Evolutionary conservation across 1,140 invertebrate genomes (phyloP).

Genomic region (Calephelis virginiensis): DNA sequence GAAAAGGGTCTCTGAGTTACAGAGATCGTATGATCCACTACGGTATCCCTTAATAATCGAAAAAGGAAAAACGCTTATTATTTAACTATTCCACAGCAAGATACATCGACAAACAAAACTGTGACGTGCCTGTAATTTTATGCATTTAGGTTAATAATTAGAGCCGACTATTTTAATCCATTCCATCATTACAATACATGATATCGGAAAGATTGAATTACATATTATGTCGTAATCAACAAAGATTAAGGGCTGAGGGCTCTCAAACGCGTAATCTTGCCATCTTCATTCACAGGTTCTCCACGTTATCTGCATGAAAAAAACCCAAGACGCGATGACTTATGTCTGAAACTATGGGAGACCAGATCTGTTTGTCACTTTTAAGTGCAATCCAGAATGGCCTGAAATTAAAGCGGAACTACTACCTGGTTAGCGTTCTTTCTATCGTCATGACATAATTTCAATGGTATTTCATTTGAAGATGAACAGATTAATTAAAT

Average conservation of each 20-base stretch:
- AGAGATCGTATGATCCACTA: slow-evolving; percentile 53
- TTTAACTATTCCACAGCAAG: too few species aligned
- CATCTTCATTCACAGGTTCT: slow-evolving; percentile 24
- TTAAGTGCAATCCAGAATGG: slow-evolving; percentile 23
- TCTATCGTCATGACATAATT: slow-evolving; percentile 51
- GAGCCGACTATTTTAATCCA: too few species aligned
- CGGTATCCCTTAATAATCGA: slow-evolving; percentile 58
- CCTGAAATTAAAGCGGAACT: slow-evolving; percentile 19
- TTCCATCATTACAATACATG: too few species aligned
- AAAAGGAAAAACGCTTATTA: slow-evolving; percentile 36
- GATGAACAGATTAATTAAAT: slow-evolving; percentile 67
- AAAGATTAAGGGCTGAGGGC: too few species aligned
- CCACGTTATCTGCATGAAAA: slow-evolving; percentile 15
- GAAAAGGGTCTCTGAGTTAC: slow-evolving; percentile 41
- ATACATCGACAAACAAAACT: too few species aligned
- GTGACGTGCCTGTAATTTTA: too few species aligned
- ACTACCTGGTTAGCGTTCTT: slow-evolving; percentile 23
- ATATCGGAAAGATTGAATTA: too few species aligned
- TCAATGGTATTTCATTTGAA: slow-evolving; percentile 71
- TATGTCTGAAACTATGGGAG: slow-evolving; percentile 29
- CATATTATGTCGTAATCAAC: too few species aligned
- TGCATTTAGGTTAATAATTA: too few species aligned
- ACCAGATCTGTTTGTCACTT: slow-evolving; percentile 32
- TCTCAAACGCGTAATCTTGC: slow-evolving; percentile 26
- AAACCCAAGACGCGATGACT: slow-evolving; percentile 28